Evolutionary conservation across 2,113 vertebrate genomes (phyloP), one percentile per base, ranked within the genome.

Genomic region (Narcine bancroftii): DNA sequence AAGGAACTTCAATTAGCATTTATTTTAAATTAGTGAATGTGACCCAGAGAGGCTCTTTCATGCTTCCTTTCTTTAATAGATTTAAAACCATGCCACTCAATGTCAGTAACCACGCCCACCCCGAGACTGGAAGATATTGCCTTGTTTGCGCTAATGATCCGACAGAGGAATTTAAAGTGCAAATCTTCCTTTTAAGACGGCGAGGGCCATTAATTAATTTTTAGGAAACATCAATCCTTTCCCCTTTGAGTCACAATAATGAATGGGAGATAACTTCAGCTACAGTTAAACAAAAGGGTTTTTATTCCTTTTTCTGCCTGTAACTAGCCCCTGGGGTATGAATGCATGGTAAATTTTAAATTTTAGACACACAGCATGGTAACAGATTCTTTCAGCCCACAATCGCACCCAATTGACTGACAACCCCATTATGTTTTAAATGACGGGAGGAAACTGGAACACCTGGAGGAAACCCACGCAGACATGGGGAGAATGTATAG

Each of bases 101-200:
- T 42, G 5, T 9, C 63, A 29, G 65, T 47, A 39, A 69, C 87
- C n/a, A 45, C 56, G 69, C 3, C 60, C 9, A 45, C 63, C 63
- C 47, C 29, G 65, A 69, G 89, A 66, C 1, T 36, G 17, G 29
- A 15, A 45, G 63, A 91, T 91, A 33, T 71, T 17, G 42, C 60
- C 89, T 91, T 65, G 26, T 91, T 91, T 91, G 47, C 71, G 45
- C 66, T 91, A 45, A 69, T 91, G 89, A 91, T 47, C 19, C 65
- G 29, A 45, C 24, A 15, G 39, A 36, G 39, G 66, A 33, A 91
- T 91, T 47, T 45, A 71, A 81, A 91, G 65, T 42, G 63, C 36
- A 69, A n/a, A 91, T 69, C 89, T 47, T 29, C 63, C 24, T 65
- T 91, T 33, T 33, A 47, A 69, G 24, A 39, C 39, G 6, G 19